These are phyloP conservation scores for Nysson spinosus DNA, from an alignment of 2,888 invertebrate species.

Conservation along the genomic window DNA sequence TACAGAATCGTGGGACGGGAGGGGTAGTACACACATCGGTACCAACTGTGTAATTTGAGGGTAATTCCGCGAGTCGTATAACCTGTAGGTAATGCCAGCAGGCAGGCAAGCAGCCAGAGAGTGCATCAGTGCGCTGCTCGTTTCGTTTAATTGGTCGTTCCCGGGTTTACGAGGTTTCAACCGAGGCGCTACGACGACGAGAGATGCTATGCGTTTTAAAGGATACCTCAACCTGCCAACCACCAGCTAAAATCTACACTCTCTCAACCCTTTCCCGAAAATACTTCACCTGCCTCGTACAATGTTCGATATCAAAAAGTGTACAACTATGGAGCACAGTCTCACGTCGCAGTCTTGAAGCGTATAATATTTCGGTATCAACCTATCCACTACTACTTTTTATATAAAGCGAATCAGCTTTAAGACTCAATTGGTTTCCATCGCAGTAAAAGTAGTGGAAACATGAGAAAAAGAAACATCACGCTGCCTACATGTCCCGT, in stretches of 20 bases:
- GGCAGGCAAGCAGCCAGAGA: constrained; percentile 63
- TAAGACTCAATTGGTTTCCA: too few species aligned
- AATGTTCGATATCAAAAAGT: too few species aligned
- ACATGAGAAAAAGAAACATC: too few species aligned
- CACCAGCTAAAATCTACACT: constrained; percentile 46
- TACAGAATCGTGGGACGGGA: constrained; percentile 45
- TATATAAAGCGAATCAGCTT: too few species aligned
- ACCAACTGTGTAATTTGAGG: constrained; percentile 73
- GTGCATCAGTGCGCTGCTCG: constrained; percentile 67
- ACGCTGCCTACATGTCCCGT: too few species aligned
- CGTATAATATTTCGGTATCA: too few species aligned
- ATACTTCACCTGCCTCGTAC: too few species aligned
- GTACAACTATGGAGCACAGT: too few species aligned
- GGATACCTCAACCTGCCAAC: constrained; percentile 41
- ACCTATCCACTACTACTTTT: too few species aligned
- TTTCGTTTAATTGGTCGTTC: constrained; percentile 75
- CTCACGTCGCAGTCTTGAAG: too few species aligned
- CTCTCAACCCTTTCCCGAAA: too few species aligned
- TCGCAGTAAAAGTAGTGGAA: too few species aligned
- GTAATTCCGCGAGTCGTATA: constrained; percentile 72
- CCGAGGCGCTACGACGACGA: constrained; percentile 60
- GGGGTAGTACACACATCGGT: constrained; percentile 69
- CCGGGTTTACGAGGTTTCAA: constrained; percentile 72
- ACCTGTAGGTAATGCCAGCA: constrained; percentile 67
- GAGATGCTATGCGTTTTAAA: constrained; percentile 43